These are phyloP conservation scores for Lasioglossum oenotherae DNA, from an alignment of 2,888 invertebrate species.

Conservation along the genomic window DNA sequence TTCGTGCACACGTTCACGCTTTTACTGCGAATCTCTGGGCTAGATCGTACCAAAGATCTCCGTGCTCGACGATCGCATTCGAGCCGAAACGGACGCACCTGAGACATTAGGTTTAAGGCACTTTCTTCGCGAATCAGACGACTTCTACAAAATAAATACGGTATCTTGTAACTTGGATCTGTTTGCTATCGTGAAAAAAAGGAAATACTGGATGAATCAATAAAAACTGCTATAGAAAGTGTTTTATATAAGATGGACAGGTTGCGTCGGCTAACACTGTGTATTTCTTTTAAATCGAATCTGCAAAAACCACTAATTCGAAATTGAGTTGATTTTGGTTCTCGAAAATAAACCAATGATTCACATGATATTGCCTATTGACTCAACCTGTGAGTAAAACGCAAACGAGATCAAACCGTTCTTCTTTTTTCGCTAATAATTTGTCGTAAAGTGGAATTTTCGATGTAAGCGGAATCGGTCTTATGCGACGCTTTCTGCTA, in stretches of 20 bases:
- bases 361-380: neutral
- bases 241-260: neutral
- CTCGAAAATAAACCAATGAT: neutral
- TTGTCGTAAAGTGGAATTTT: slow-evolving; percentile 90
- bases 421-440: slow-evolving; percentile 90
- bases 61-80: slow-evolving; percentile 82
- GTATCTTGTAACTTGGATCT: neutral
- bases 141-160: slow-evolving; percentile 72
- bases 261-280: neutral
- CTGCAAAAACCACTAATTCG: neutral
- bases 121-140: slow-evolving; percentile 82
- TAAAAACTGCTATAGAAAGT: neutral
- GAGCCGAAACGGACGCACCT: slow-evolving; percentile 81
- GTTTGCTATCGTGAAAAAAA: neutral
- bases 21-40: slow-evolving; percentile 79
- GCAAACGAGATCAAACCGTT: slow-evolving; percentile 85
- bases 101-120: slow-evolving; percentile 80
- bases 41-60: slow-evolving; percentile 79
- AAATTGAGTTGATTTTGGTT: neutral
- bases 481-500: slow-evolving; percentile 86
- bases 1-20: slow-evolving; percentile 57
- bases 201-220: neutral
- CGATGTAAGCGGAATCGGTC: slow-evolving; percentile 89
- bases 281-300: neutral
- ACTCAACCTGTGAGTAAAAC: neutral